Evolutionary conservation across 2,797 vertebrate genomes (phyloP), one percentile per base, ranked within the genome.

Genomic region (Cetoscarus ocellatus): DNA sequence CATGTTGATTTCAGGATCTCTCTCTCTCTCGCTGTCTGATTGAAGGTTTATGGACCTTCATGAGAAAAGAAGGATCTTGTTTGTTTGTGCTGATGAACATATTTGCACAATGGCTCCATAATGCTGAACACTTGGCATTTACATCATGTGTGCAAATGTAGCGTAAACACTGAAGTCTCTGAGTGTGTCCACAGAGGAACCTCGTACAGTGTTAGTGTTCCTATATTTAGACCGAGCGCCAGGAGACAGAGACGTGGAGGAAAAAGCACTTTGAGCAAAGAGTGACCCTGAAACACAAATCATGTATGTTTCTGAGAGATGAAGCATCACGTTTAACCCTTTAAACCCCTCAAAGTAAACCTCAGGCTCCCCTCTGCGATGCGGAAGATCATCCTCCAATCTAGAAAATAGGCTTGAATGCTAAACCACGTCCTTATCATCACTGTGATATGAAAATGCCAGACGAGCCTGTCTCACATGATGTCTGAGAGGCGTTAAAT

Each of bases 161-260:
- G 13, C 18, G 40, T n/a, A 7, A 51, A 35, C 3, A 7, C 18
- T 35, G 39, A 43, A 38, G 36, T 61, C 6, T 54, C 48, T n/a
- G 18, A 48, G 8, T 57, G 14, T 61, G 55, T 40, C 12, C 8
- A 14, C 11, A 67, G 3, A 12, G 27, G 49, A 19, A 43, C 19
- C 8, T 4, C 12, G 36, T 47, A 19, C 43, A 71, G 57, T 55
- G 51, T 15, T 56, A 60, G 43, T 12, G 1, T 44, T 62, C 7
- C 67, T 81, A 79, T 75, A 51, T 79, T 70, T 64, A 79, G 73
- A 61, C 17, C n/a, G 18, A 65, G 57, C 11, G 8, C 47, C 18
- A 42, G 15, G 42, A 71, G 64, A 66, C 43, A 76, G 36, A 64
- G 67, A 48, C 27, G 27, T 72, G 40, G 48, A 42, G 70, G 68